Evolutionary conservation across 2,797 vertebrate species (phyloP), one percentile per base, ranked within the genome.

Genomic region (Pelodytes ibericus): DNA sequence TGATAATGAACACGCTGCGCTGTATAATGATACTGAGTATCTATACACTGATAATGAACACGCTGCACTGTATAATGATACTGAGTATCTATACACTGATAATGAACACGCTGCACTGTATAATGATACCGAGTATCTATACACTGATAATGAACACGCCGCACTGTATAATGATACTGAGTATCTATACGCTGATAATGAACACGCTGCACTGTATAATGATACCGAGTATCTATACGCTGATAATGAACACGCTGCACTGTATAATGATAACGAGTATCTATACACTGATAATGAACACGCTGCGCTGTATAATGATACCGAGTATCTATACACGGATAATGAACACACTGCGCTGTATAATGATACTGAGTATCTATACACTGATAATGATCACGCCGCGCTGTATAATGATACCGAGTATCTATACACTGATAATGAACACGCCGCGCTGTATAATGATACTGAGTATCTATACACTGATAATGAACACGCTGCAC

Each of bases 121-220:
- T 44, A 44, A 29, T 59, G n/a, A n/a, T 64, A 63, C 18, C 2
- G 29, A 60, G 30, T 26, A 53, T 30, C 27, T 53, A 22, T 56
- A 57, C 67, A 39, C 53, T 36, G 67, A 58, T 70, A 70, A 58
- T 58, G 33, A 41, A 26, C 51, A 41, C 51, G 26, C 53, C 16
- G 67, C 22, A 6, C 47, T 68, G 65, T 41, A 70, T 39, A 53
- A 31, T 53, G 20, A 24, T 53, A 57, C 16, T 3, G 33, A 51
- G 65, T 68, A 30, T 31, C 25, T 70, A 59, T 27, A 69, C 44
- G 11, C 22, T 24, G n/a, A n/a, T 57, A 71, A 59, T 44, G 10
- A 30, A 39, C 22, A 27, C 31, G n/a, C 56, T 25, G 56, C 8
- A 22, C 51, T 8, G 24, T 18, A 49, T 30, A 30, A 30, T 61